Base-by-base conservation (phyloP, 2,888 invertebrate genomes). In the Invenusta paracnida region DNA sequence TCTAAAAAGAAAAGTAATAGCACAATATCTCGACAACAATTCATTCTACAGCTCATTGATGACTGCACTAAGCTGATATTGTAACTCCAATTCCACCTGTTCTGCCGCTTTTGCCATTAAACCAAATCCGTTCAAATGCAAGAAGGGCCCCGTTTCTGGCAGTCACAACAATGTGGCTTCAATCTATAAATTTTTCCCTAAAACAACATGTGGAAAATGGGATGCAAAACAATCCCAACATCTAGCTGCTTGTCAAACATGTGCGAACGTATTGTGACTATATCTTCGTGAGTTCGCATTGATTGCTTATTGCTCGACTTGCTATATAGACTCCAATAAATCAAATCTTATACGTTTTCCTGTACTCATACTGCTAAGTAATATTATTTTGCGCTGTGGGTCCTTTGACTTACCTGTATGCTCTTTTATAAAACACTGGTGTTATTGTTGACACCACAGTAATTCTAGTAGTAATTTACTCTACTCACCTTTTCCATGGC, bases 1-100 rank as follows among this genome's bases (percentile, higher is more conserved):
- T 82, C 2, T 79, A 79, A 82, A 29, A 82, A 82, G 82, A 5
- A 73, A 73, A 73, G 11, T 48, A 48, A 48, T 48, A 48, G 5
- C 48, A 11, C 48, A 17, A 48, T 48, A 48, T 48, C 48, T 48
- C 48, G 48, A 48, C 48, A 17, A 48, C 48, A 48, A 48, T 48
- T 48, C 48, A 48, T 48, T 48, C 48, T 48, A 17, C 48, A 48
- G 48, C 48, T 48, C 48, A 48, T 48, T 17, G 48, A 48, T 48
- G 48, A 48, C 48, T 48, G 48, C 48, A 17, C 17, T 17, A 48
- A 48, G 48, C 48, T 48, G 17, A 48, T 48, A 48, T 48, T 48
- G 48, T 48, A 17, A 17, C 48, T 48, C 48, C 48, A 48, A 48
- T 5, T 48, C 48, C 48, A 48, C 17, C 5, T 48, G 48, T 48